Evolutionary conservation across 2,113 vertebrate genomes (phyloP).

Genomic region (Cromileptes altivelis): DNA sequence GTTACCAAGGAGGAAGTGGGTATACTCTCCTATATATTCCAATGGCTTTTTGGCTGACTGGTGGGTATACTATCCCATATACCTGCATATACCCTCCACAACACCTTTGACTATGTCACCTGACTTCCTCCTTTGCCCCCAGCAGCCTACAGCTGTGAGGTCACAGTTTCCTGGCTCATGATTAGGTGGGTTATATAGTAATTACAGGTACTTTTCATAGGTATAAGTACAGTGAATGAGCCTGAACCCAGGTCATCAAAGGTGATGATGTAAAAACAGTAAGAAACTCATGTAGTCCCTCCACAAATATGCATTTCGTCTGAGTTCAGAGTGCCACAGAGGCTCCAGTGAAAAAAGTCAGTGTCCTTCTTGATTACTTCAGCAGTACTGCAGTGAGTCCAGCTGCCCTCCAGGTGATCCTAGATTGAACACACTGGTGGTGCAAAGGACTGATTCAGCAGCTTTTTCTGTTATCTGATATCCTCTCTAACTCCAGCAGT

Average conservation of each 20-base stretch:
- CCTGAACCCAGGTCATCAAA: neutral
- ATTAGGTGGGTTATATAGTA: no score
- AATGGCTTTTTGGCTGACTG: no score
- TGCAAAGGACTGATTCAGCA: constrained; percentile 57
- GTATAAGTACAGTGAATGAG: no score
- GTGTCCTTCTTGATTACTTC: constrained; percentile 37
- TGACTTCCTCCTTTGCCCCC: no score
- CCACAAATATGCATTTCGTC: constrained; percentile 7
- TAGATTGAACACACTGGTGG: constrained; percentile 7
- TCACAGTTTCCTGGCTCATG: no score
- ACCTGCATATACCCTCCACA: no score
- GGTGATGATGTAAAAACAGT: neutral
- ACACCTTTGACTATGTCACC: no score
- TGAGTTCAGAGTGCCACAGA: constrained; percentile 28
- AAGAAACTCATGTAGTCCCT: neutral
- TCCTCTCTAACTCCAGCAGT: constrained; percentile 19
- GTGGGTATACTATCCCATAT: no score
- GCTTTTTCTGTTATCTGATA: constrained; percentile 29
- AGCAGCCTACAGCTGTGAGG: no score
- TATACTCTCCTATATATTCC: no score
- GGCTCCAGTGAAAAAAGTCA: constrained; percentile 1
- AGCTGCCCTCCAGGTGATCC: constrained; percentile 55
- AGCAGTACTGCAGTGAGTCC: constrained; percentile 14
- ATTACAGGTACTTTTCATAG: no score
- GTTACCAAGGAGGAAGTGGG: no score